A percentile compares a stretch with the other conserved stretches of the same genome.
Conservation (phyloP, 2,888 invertebrate species). For the Tromatobia lineatoria region DNA sequence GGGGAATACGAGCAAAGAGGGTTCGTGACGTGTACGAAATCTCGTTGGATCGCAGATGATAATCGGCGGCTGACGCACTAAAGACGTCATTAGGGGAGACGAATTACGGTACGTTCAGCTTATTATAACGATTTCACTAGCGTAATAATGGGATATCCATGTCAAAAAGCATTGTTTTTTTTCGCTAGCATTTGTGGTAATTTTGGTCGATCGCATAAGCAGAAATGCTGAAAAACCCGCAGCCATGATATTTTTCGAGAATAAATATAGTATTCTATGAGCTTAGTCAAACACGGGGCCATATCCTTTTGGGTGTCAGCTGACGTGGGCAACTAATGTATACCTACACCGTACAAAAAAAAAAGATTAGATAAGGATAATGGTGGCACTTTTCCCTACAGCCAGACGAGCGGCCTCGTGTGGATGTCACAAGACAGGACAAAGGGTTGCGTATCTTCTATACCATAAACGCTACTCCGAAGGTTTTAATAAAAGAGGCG, state of each 20-base stretch:
- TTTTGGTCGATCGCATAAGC: not conserved
- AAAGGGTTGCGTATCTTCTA: constrained; percentile 1
- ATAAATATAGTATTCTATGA: constrained; percentile 25
- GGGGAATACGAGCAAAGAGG: not conserved
- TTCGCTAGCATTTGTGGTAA: not conserved
- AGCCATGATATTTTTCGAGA: constrained; percentile 32
- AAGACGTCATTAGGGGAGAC: constrained; percentile 38
- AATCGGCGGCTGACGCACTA: constrained; percentile 50
- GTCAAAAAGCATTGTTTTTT: constrained; percentile 15
- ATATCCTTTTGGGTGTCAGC: constrained; percentile 35
- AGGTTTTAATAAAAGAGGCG: no score
- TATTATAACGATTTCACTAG: constrained; percentile 27
- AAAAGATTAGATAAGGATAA: constrained; percentile 32
- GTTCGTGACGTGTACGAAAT: constrained; percentile 22
- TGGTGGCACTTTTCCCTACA: constrained; percentile 21
- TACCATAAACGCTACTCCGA: not conserved
- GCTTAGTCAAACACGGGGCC: not conserved
- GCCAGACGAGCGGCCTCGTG: constrained; percentile 26
- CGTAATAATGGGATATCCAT: constrained; percentile 41
- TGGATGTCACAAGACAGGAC: not conserved
- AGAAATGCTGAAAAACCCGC: not conserved
- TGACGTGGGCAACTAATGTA: not conserved
- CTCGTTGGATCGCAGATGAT: constrained; percentile 31
- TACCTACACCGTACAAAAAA: not conserved
- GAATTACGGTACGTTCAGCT: constrained; percentile 19